A percentile compares a stretch with the other conserved stretches of the same genome.
These are phyloP conservation scores for Bilobella aurantiaca DNA, from an alignment of 1,140 invertebrate genomes.

Conservation along the genomic window DNA sequence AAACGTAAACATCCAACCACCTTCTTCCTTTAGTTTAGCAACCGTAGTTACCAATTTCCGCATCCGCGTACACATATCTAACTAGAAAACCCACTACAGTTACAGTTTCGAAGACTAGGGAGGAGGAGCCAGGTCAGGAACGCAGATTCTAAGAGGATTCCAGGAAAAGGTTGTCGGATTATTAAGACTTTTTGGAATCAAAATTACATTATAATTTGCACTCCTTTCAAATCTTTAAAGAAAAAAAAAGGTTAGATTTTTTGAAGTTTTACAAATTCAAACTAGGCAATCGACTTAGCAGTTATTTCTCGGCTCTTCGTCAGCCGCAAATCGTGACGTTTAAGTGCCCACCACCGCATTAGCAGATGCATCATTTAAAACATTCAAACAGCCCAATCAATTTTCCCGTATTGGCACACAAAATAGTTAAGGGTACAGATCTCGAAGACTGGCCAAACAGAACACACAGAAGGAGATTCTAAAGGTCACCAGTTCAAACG, in stretches of 20 bases:
- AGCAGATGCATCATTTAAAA: neutral
- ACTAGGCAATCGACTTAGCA: too few species aligned
- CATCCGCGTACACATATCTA: neutral
- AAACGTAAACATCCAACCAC: neutral
- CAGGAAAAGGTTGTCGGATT: too few species aligned
- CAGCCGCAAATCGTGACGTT: neutral
- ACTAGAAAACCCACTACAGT: neutral
- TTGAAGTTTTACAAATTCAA: neutral
- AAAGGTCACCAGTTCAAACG: neutral
- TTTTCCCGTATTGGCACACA: neutral
- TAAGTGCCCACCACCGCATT: neutral
- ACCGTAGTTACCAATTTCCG: too few species aligned
- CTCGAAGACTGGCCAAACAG: too few species aligned
- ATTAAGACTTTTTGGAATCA: neutral
- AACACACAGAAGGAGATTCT: neutral
- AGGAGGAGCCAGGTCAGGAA: too few species aligned
- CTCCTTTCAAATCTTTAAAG: neutral
- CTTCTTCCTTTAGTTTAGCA: too few species aligned
- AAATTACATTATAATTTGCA: neutral
- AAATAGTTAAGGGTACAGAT: neutral
- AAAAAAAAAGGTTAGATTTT: neutral
- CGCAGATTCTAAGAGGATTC: too few species aligned
- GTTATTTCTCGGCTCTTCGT: too few species aligned
- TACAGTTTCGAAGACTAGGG: too few species aligned
- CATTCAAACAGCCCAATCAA: neutral